Percentiles rank a stretch among this genome's conserved stretches.
Conservation (phyloP, 2,888 invertebrate species). For the Cheilosia scutellata region DNA sequence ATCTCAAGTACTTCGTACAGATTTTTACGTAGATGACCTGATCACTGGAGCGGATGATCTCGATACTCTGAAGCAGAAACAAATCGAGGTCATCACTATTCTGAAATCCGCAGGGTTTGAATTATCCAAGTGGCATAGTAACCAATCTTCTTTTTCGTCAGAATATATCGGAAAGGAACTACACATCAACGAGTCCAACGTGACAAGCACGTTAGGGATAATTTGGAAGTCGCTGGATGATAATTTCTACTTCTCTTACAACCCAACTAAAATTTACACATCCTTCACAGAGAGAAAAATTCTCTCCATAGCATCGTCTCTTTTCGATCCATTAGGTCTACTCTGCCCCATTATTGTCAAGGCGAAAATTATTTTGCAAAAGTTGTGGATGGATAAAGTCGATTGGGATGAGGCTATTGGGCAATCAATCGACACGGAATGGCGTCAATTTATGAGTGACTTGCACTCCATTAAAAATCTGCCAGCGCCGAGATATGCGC, state of each 20-base stretch:
- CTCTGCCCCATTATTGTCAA: background rate
- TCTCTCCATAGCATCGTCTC: conserved; percentile 6
- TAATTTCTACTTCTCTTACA: conserved; percentile 42
- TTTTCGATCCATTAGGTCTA: background rate
- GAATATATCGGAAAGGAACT: conserved; percentile 13
- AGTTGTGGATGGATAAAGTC: background rate
- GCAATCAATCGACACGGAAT: background rate
- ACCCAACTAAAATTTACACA: conserved; percentile 1
- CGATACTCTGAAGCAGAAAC: background rate
- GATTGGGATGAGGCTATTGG: background rate
- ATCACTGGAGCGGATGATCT: background rate
- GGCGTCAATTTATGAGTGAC: background rate
- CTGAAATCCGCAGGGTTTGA: background rate
- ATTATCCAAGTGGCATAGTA: conserved; percentile 33
- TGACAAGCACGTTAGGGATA: conserved; percentile 52
- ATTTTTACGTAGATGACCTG: conserved; percentile 61
- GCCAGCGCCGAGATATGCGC: background rate
- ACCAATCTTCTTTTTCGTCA: background rate
- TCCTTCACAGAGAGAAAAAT: conserved; percentile 14
- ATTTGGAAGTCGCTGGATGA: conserved; percentile 47
- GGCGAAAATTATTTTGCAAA: conserved; percentile 1
- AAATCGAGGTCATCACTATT: background rate
- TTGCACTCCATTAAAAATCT: background rate
- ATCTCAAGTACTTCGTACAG: conserved; percentile 4
- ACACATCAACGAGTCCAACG: conserved; percentile 32